Percentiles rank a stretch among this genome's conserved stretches.
These are phyloP conservation scores for Pseudomyrmex dendroicus DNA, from an alignment of 1,140 invertebrate genomes.

Conservation along the genomic window DNA sequence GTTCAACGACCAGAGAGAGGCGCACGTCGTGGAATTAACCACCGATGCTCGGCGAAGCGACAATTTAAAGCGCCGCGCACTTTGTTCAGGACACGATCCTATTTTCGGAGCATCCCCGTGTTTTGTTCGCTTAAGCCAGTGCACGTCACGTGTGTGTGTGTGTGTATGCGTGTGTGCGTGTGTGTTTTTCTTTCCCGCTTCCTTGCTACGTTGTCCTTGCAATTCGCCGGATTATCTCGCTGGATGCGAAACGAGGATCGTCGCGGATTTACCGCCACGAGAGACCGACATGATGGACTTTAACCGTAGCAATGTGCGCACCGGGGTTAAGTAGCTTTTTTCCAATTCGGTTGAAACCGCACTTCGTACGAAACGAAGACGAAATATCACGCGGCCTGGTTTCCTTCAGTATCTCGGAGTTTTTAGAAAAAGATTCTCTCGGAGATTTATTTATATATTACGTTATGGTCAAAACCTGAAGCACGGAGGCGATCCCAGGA, in stretches of 20 bases:
- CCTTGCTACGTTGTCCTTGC: background rate
- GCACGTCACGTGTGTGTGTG: background rate
- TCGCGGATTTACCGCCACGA: constrained; percentile 12
- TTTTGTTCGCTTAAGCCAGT: constrained; percentile 16
- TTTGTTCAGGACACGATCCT: background rate
- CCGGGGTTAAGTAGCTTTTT: background rate
- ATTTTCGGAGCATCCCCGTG: constrained; percentile 12
- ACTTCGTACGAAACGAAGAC: too few species aligned
- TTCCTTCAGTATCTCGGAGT: too few species aligned
- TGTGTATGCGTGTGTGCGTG: too few species aligned
- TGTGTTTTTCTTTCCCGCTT: constrained; percentile 30
- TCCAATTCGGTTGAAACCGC: background rate
- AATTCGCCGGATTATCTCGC: constrained; percentile 31
- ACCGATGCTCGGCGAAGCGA: constrained; percentile 18
- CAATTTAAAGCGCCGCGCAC: constrained; percentile 29
- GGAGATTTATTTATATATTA: too few species aligned
- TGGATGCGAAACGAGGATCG: constrained; percentile 25
- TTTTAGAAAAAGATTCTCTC: too few species aligned
- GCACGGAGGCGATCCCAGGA: too few species aligned
- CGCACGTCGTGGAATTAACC: constrained; percentile 35
- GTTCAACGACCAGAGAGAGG: constrained; percentile 19
- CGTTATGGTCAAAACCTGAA: too few species aligned
- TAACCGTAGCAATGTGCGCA: constrained; percentile 16
- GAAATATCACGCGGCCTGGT: background rate
- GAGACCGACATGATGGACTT: constrained; percentile 33